These are phyloP conservation scores for Pangasius mekongensis DNA, from an alignment of 2,797 vertebrate species.

Conservation along the genomic window DNA sequence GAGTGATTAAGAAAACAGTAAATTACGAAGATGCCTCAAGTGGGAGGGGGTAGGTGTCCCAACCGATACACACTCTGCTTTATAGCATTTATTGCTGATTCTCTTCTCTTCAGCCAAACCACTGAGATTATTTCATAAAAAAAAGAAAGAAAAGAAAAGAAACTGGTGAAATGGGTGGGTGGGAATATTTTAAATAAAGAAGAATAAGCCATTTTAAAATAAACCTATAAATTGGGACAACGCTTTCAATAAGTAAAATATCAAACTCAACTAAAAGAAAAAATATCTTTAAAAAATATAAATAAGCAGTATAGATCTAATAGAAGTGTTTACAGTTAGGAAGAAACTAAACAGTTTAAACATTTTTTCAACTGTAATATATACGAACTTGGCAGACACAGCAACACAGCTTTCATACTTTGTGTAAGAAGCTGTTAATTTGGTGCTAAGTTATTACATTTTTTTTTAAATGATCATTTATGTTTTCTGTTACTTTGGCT, in stretches of 20 bases:
- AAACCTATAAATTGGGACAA: background rate
- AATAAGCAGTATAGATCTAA: background rate
- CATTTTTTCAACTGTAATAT: background rate
- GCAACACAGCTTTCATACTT: background rate
- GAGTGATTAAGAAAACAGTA: constrained; percentile 59
- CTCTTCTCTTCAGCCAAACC: background rate
- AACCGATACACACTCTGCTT: background rate
- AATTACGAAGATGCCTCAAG: constrained; percentile 48
- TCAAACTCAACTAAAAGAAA: background rate
- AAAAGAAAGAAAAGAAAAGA: background rate
- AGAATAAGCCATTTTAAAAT: background rate
- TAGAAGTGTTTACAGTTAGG: background rate
- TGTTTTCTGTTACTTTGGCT: background rate
- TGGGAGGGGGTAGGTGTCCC: background rate
- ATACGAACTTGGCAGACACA: background rate
- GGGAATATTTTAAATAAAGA: background rate
- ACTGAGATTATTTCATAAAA: background rate
- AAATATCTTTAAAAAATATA: background rate
- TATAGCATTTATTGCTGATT: background rate
- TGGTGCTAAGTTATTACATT: background rate
- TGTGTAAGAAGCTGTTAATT: background rate
- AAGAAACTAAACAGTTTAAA: background rate
- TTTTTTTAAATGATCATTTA: background rate
- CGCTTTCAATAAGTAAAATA: background rate
- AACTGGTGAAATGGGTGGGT: background rate